Conservation (phyloP, 2,888 invertebrate species). For the Teinopalpus imperialis region DNA sequence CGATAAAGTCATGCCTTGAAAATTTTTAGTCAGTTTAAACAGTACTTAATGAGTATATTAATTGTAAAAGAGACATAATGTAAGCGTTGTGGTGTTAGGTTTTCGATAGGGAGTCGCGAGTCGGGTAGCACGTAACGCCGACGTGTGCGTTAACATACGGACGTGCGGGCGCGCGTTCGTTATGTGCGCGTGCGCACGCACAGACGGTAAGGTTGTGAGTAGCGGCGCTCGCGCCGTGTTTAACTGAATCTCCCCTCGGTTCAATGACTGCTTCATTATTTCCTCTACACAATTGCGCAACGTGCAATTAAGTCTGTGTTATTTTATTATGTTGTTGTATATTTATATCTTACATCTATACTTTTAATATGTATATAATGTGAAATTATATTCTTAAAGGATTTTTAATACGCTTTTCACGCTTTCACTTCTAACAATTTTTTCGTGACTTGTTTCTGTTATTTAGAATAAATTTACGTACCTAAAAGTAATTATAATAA, state of each 20-base stretch:
- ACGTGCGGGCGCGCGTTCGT: conserved; percentile 5
- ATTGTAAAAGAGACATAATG: conserved; percentile 59
- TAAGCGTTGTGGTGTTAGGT: conserved; percentile 61
- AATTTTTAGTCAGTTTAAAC: conserved; percentile 76
- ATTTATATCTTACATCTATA: conserved; percentile 77
- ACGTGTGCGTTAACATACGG: no score
- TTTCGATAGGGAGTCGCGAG: conserved; percentile 34
- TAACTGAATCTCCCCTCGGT: conserved; percentile 76
- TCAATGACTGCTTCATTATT: conserved; percentile 76
- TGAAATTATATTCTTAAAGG: conserved; percentile 78
- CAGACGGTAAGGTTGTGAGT: conserved; percentile 65
- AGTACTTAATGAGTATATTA: conserved; percentile 73
- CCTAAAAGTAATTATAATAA: conserved; percentile 81
- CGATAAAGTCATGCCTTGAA: conserved; percentile 78
- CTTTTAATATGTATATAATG: conserved; percentile 79
- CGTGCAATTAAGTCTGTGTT: conserved; percentile 81
- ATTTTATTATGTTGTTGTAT: conserved; percentile 79
- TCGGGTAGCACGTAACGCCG: conserved; percentile 27
- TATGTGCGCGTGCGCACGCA: conserved; percentile 21
- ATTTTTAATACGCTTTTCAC: conserved; percentile 78
- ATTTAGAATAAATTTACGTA: conserved; percentile 82
- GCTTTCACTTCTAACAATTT: conserved; percentile 76
- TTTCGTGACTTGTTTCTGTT: conserved; percentile 81
- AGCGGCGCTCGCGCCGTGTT: conserved; percentile 38
- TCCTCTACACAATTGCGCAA: conserved; percentile 77